Conservation (phyloP, 2,888 invertebrate genomes). For the Cheilosia scutellata region DNA sequence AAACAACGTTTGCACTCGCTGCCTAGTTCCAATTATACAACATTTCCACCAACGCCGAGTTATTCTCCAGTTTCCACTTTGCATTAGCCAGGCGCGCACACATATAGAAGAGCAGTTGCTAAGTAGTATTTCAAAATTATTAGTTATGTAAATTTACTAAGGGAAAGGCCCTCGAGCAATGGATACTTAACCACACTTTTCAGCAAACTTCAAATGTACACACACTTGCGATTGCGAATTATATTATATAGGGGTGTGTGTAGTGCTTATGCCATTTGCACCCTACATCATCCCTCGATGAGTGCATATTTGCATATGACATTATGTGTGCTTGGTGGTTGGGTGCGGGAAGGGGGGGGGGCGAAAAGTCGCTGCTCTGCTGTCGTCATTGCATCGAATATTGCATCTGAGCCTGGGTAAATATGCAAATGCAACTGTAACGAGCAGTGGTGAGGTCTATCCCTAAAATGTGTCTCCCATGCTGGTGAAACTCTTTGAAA, state of each 20-base stretch:
- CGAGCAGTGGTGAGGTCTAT: conserved; percentile 64
- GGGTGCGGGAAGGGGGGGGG: conserved; percentile 4
- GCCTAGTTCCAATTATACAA: conserved; percentile 57
- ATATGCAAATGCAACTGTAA: conserved; percentile 75
- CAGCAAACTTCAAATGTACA: conserved; percentile 73
- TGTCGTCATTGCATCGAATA: conserved; percentile 39
- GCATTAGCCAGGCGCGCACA: conserved; percentile 5
- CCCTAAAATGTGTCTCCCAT: conserved; percentile 23
- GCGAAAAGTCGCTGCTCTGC: conserved; percentile 21
- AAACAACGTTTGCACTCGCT: conserved; percentile 37
- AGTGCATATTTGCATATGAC: conserved; percentile 64
- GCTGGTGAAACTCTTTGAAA: conserved; percentile 51
- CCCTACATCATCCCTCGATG: conserved; percentile 14
- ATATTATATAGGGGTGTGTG: background rate
- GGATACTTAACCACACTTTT: conserved; percentile 76
- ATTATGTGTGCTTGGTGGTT: conserved; percentile 35
- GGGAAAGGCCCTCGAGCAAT: conserved; percentile 70
- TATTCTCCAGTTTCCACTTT: background rate
- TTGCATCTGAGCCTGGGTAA: conserved; percentile 68
- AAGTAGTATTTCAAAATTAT: conserved; percentile 74
- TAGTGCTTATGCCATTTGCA: conserved; percentile 28
- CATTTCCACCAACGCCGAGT: conserved; percentile 13
- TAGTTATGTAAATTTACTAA: conserved; percentile 75
- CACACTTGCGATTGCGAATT: conserved; percentile 49
- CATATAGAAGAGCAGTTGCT: conserved; percentile 19